phyloP scores from a whole-genome alignment of 2,113 vertebrate species.

The Pao palembangensis region DNA sequence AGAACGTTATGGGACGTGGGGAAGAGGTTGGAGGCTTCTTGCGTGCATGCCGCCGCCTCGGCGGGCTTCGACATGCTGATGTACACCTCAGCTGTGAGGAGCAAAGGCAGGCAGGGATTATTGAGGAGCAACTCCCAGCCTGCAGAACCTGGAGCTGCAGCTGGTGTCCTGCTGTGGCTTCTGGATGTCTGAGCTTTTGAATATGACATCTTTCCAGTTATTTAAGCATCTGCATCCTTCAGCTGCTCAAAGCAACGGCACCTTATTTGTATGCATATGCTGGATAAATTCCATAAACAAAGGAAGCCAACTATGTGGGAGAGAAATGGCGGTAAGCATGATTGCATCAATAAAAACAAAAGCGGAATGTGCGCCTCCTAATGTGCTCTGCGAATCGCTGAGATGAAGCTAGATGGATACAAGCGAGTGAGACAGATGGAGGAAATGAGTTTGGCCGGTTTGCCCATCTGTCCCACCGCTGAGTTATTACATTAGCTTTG shows the following conservation, averaged over 20 bases:
- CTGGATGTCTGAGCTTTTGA: no score
- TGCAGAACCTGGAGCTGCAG: background rate
- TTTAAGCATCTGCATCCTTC: no score
- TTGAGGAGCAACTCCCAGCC: background rate
- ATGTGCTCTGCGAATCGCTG: background rate
- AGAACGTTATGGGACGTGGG: slow-evolving; percentile 95
- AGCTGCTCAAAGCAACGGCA: no score
- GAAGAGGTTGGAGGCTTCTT: slow-evolving; percentile 96
- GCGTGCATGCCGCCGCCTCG: slow-evolving; percentile 93
- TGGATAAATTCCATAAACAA: no score
- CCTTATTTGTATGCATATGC: no score
- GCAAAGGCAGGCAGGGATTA: background rate
- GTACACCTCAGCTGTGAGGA: slow-evolving; percentile 89
- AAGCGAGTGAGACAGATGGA: slow-evolving; percentile 15
- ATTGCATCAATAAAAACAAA: no score
- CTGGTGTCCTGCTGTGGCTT: no score
- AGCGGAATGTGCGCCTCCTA: slow-evolving; percentile 1
- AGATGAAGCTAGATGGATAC: slow-evolving; percentile 14
- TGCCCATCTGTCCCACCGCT: slow-evolving; percentile 33
- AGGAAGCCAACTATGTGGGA: no score
- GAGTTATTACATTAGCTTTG: slow-evolving; percentile 54
- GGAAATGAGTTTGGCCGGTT: slow-evolving; percentile 46
- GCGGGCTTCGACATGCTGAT: slow-evolving; percentile 93
- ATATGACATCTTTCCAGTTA: no score
- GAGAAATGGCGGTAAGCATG: no score